Evolutionary conservation across 2,113 vertebrate species (phyloP).

Genomic region (Enhydra lutris): DNA sequence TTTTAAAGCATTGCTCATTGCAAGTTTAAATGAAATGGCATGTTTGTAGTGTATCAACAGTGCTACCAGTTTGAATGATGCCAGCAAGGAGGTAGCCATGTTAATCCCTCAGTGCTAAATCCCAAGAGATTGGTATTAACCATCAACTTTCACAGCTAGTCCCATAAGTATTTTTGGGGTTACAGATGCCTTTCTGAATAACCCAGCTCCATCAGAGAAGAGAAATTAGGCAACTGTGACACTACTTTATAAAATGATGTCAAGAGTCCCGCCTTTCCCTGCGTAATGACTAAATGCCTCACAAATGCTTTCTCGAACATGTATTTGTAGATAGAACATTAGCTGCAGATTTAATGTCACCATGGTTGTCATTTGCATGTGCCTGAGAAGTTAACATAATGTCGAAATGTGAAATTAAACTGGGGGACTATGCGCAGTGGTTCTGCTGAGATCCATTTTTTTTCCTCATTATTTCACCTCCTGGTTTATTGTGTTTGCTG

Average conservation of each 20-base stretch:
- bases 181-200: constrained; percentile 4
- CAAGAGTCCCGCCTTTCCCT: neutral
- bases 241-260: neutral
- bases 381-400: constrained; percentile 56
- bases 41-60: neutral
- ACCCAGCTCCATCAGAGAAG: neutral
- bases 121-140: neutral
- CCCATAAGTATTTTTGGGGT: neutral
- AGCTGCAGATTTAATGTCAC: neutral
- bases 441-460: constrained; percentile 21
- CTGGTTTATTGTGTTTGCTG: constrained; percentile 16
- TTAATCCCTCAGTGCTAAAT: neutral
- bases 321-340: neutral
- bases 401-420: constrained; percentile 50
- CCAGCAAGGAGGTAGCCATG: no score
- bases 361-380: neutral
- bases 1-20: neutral
- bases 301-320: neutral
- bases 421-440: neutral
- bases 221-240: neutral
- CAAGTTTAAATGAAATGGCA: neutral
- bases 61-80: neutral
- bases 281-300: neutral
- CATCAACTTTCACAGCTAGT: neutral
- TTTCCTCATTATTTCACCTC: constrained; percentile 33